Conservation (phyloP, 2,888 invertebrate species). For the Chrysina gloriosa region DNA sequence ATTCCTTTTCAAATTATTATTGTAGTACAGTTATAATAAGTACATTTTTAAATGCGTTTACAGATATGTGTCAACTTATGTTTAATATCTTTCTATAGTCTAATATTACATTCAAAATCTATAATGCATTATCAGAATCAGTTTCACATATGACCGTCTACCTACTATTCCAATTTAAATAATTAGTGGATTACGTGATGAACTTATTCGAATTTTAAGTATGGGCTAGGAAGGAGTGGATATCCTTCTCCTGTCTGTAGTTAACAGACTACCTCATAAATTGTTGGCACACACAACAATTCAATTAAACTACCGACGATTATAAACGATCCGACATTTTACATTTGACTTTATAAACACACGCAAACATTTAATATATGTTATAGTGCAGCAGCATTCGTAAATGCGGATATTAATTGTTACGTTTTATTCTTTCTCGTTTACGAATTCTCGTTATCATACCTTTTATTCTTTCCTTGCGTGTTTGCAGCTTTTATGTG, state of each 20-base stretch:
- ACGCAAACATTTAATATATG: conserved; percentile 22
- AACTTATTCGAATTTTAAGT: neutral
- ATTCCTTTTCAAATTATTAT: too few relatives aligned
- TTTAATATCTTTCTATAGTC: too few relatives aligned
- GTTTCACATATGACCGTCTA: neutral
- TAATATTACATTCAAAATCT: too few relatives aligned
- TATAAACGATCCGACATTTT: conserved; percentile 34
- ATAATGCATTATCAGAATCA: neutral
- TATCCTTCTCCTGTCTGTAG: neutral
- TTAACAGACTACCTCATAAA: conserved; percentile 12
- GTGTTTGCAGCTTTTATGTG: conserved; percentile 7
- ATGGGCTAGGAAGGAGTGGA: neutral
- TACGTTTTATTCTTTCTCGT: conserved; percentile 10
- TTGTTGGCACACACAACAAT: conserved; percentile 22
- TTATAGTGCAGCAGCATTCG: conserved; percentile 11
- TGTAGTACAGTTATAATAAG: too few relatives aligned
- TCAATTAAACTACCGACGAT: conserved; percentile 34
- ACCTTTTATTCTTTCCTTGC: conserved; percentile 14
- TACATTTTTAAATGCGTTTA: too few relatives aligned
- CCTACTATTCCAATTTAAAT: conserved; percentile 1
- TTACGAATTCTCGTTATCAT: conserved; percentile 10
- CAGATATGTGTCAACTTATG: too few relatives aligned
- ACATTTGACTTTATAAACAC: conserved; percentile 31
- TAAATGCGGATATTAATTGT: conserved; percentile 22
- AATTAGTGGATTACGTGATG: neutral